Evolutionary conservation across 1,140 invertebrate genomes (phyloP).

Genomic region (Tribolium castaneum): DNA sequence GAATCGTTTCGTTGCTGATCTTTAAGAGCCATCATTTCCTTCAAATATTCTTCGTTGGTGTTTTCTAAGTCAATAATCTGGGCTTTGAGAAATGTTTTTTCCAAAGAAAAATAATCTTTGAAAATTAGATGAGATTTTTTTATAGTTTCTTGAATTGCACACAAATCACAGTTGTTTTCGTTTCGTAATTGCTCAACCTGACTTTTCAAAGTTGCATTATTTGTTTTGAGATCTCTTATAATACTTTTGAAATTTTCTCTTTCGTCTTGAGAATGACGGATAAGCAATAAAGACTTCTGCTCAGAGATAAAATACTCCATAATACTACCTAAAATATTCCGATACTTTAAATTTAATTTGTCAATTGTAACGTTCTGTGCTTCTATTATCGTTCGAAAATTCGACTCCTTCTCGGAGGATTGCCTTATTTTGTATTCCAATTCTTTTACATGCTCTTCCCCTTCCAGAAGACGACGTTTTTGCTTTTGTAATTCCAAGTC

Average conservation of each 20-base stretch:
- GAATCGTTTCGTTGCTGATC: background rate
- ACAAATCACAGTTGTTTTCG: background rate
- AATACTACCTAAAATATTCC: background rate
- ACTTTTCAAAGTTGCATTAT: constrained; percentile 36
- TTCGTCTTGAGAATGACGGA: background rate
- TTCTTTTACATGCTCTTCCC: no score
- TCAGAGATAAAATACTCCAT: background rate
- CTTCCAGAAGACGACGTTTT: no score
- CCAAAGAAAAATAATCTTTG: constrained; percentile 46
- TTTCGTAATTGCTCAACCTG: background rate
- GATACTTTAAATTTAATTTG: background rate
- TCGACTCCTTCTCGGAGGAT: background rate
- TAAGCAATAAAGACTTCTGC: background rate
- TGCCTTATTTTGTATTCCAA: no score
- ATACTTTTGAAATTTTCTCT: constrained; percentile 11
- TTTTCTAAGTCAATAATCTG: background rate
- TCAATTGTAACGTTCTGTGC: no score
- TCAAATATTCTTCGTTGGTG: background rate
- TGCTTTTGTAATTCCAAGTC: no score
- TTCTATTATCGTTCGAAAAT: background rate
- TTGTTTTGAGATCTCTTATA: constrained; percentile 29
- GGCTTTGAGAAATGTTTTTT: constrained; percentile 30
- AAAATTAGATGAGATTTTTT: constrained; percentile 45
- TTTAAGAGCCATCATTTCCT: background rate
- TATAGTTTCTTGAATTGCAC: constrained; percentile 29